Evolutionary conservation across 2,797 vertebrate genomes (phyloP), one percentile per base, ranked within the genome.

Genomic region (Melanotaenia boesemani): DNA sequence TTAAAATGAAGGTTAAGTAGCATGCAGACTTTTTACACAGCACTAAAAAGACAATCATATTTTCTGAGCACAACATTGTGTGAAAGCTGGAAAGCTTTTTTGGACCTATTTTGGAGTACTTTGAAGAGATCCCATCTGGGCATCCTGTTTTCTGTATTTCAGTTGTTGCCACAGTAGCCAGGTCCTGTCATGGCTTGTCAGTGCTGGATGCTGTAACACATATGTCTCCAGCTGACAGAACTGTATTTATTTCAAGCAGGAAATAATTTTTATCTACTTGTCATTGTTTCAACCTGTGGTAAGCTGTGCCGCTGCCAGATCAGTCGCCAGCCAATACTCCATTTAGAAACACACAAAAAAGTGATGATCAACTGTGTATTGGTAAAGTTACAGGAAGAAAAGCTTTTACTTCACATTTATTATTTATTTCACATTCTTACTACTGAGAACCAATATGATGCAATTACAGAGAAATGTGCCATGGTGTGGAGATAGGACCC

Each of bases 1-100:
- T 48, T 7, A 48, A 48, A 48, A 20, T n/a, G 20, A 20, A 46
- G 16, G 7, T 18, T 16, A 26, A 18, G 44, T 44, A 46, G 44
- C 44, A 46, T 52, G 48, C n/a, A 52, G n/a, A n/a, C n/a, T 32
- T 52, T n/a, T 52, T n/a, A 22, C 48, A 50, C 48, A 50, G 48
- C 10, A 5, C 3, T 22, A 48, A 52, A 10, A 22, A 52, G n/a
- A 52, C 9, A 52, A 52, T 7, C 46, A 48, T n/a, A 48, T 48
- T 48, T 48, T 48, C 18, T n/a, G 18, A 48, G 20, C 18, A n/a
- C 7, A 10, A n/a, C 11, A 22, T 22, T 52, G 6, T 52, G 50
- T 52, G 18, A 52, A 22, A 52, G 20, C 9, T 52, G 22, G 50
- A 4, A 22, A 52, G 50, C 4, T 52, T 50, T 50, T 22, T 22